Evolutionary conservation across 1,140 invertebrate genomes (phyloP), one percentile per base, ranked within the genome.

Genomic region (Paralvinella palmiformis): DNA sequence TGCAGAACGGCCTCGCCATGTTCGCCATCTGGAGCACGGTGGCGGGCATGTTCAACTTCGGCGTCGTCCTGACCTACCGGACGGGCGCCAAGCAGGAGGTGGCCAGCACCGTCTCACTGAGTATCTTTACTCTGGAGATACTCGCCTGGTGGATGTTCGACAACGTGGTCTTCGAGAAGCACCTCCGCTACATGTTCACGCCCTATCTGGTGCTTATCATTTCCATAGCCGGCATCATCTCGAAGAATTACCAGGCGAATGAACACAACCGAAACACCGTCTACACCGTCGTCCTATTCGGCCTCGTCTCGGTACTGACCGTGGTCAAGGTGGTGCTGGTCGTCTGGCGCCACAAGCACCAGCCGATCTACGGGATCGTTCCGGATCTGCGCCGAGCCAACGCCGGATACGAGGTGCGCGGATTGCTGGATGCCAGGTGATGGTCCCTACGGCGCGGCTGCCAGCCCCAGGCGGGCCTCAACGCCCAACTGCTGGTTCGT

Each of bases 1-100:
- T 78, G 17, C 72, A 78, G 58, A 79, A 79, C 65, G 75, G 76
- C 15, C 59, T 79, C 17, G 72, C 71, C 6, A 68, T 78, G 44
- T 79, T 78, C 64, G 78, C 74, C 0, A 69, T 72, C 4, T 78
- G 75, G 75, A 69, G 72, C 3, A 71, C 71, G 3, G 62, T 79
- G 2, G 76, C 76, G n/a, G 71, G 75, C 5, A 59, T 76, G 2
- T 55, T 78, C 7, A 79, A 76, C 59, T 59, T 76, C 48, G 72
- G 69, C 7, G 62, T 74, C 15, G 70, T 71, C 20, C 57, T 75
- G 59, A 69, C 68, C 27, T 63, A 63, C 52, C 50, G 62, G 24
- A 63, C 62, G n/a, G 62, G 62, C 7, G 62, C 62, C 3, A 15
- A 27, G 5, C 50, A 32, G 2, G 50, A 37, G n/a, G 62, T 63